phyloP scores from a whole-genome alignment of 2,113 vertebrate genomes.

The Geothlypis trichas region DNA sequence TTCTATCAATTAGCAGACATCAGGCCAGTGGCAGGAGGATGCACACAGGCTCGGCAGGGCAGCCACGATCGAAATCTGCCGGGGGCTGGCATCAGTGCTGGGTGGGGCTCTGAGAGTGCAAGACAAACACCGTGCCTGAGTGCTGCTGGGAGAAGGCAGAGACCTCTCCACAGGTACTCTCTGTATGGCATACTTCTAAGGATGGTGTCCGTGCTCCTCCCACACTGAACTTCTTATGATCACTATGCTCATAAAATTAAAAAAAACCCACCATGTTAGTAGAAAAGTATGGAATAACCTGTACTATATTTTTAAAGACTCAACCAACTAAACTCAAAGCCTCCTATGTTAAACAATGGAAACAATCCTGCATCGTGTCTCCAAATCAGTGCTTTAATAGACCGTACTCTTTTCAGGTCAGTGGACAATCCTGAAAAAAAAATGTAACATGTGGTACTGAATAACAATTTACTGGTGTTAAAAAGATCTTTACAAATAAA shows the following conservation, averaged over 20 bases:
- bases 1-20: neutral
- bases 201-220: neutral
- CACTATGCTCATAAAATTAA: neutral
- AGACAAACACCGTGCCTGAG: neutral
- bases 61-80: accelerated
- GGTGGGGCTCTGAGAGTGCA: neutral
- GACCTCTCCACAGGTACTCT: neutral
- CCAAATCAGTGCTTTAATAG: neutral
- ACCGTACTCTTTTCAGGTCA: neutral
- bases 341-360: neutral
- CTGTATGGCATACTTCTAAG: neutral
- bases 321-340: neutral
- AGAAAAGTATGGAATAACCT: neutral
- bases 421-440: neutral
- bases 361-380: neutral
- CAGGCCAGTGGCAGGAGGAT: neutral
- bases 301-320: neutral
- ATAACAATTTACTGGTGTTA: neutral
- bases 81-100: accelerated
- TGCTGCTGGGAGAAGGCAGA: neutral
- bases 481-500: neutral
- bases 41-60: neutral
- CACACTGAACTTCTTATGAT: neutral
- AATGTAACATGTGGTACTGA: neutral
- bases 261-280: neutral